Percentiles rank a stretch among this genome's conserved stretches.
phyloP scores from a whole-genome alignment of 2,888 invertebrate species.

The Athalia cordata region DNA sequence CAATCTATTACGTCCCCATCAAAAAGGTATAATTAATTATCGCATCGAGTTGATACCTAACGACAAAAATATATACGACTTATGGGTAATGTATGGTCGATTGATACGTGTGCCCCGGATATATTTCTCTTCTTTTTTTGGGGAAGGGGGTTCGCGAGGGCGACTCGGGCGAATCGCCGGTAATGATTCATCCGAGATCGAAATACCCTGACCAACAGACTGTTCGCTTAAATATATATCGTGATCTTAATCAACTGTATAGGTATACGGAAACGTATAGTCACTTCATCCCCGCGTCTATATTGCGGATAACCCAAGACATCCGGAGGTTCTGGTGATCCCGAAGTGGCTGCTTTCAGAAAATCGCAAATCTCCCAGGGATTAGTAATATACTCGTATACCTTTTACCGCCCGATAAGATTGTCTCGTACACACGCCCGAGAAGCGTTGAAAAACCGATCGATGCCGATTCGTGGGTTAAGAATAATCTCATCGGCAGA shows the following conservation, averaged over 20 bases:
- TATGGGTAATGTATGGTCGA: too few species aligned
- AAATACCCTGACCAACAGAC: neutral
- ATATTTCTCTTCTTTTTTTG: too few species aligned
- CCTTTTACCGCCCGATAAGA: conserved; percentile 3
- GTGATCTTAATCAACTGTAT: conserved; percentile 29
- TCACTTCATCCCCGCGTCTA: too few species aligned
- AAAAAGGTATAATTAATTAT: conserved; percentile 25
- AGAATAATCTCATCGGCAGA: too few species aligned
- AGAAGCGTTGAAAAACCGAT: too few species aligned
- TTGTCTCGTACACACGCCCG: conserved; percentile 18
- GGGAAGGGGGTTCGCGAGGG: too few species aligned
- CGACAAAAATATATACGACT: conserved; percentile 1
- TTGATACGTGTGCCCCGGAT: too few species aligned
- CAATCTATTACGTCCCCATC: conserved; percentile 24
- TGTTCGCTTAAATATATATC: conserved; percentile 16
- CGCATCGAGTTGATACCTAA: neutral
- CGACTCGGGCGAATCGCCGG: conserved; percentile 1
- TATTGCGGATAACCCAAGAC: neutral
- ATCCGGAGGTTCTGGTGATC: neutral
- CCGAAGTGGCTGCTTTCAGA: neutral
- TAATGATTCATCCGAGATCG: conserved; percentile 1
- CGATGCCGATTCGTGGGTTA: too few species aligned
- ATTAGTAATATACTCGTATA: neutral
- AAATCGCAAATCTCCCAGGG: conserved; percentile 29
- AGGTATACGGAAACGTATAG: neutral